Conservation (phyloP, 1,140 invertebrate species). For the Lepeophtheirus salmonis region DNA sequence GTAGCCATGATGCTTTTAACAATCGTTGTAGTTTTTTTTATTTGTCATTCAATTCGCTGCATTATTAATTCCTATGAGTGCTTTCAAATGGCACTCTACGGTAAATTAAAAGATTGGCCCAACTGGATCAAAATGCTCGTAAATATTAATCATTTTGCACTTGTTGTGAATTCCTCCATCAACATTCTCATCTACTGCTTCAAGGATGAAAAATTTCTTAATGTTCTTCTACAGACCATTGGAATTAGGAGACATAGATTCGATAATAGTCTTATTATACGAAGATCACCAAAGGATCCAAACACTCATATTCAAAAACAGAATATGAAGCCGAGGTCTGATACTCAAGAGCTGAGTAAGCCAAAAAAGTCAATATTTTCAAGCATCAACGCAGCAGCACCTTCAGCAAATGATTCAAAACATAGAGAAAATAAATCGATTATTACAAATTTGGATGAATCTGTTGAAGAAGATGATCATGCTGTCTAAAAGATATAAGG, state of each 20-base stretch:
- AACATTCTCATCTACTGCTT: conserved; percentile 17
- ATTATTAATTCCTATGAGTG: conserved; percentile 14
- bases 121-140: conserved; percentile 10
- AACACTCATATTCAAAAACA: no score
- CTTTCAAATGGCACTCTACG: conserved; percentile 7
- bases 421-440: no score
- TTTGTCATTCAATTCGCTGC: conserved; percentile 5
- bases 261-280: background rate
- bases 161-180: conserved; percentile 13
- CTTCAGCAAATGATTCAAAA: no score
- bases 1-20: conserved; percentile 10
- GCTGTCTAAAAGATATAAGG: no score
- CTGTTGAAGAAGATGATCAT: no score
- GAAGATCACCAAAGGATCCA: no score
- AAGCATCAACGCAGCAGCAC: no score
- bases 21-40: conserved; percentile 11
- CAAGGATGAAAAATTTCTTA: conserved; percentile 13
- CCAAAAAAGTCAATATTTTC: no score
- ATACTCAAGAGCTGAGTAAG: no score
- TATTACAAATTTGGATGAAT: no score
- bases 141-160: conserved; percentile 10
- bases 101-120: conserved; percentile 8
- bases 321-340: no score
- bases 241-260: background rate
- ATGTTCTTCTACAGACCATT: background rate